Percentiles rank a stretch among this genome's conserved stretches.
Evolutionary conservation across 2,888 invertebrate species (phyloP).

Genomic region (Rhingia rostrata): DNA sequence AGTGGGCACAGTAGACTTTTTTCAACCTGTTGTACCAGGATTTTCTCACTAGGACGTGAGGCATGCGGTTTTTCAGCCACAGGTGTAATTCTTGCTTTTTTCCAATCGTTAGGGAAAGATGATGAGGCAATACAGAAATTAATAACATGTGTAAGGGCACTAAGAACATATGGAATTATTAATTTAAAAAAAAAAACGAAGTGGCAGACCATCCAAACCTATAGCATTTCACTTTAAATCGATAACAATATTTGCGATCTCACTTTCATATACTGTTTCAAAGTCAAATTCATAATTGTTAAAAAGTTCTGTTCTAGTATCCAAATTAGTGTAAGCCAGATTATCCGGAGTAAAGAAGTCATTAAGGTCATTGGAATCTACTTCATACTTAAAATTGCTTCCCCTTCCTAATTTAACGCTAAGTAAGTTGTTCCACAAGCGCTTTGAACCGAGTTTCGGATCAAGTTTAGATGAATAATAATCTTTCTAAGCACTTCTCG

Average conservation of each 20-base stretch:
- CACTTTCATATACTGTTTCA: neutral
- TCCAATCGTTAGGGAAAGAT: neutral
- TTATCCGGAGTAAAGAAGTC: too few relatives aligned
- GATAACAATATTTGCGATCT: neutral
- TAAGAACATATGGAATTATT: constrained; percentile 2
- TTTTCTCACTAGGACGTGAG: neutral
- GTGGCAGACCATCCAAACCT: neutral
- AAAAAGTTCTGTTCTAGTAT: too few relatives aligned
- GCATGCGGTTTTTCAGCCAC: neutral
- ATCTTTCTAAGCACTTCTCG: neutral
- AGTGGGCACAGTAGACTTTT: neutral
- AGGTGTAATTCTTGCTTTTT: constrained; percentile 4
- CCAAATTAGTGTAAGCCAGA: too few relatives aligned
- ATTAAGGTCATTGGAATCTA: too few relatives aligned
- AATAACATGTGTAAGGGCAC: neutral
- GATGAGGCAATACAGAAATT: neutral
- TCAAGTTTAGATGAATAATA: neutral
- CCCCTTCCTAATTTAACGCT: neutral
- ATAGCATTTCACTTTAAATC: too few relatives aligned
- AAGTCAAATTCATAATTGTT: too few relatives aligned
- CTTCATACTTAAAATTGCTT: neutral
- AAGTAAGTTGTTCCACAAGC: neutral
- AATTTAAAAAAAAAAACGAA: too few relatives aligned
- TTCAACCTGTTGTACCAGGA: neutral
- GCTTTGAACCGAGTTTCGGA: neutral